Base-by-base conservation (phyloP, 2,797 vertebrate species). In the Mormyrus proboscirostris region DNA sequence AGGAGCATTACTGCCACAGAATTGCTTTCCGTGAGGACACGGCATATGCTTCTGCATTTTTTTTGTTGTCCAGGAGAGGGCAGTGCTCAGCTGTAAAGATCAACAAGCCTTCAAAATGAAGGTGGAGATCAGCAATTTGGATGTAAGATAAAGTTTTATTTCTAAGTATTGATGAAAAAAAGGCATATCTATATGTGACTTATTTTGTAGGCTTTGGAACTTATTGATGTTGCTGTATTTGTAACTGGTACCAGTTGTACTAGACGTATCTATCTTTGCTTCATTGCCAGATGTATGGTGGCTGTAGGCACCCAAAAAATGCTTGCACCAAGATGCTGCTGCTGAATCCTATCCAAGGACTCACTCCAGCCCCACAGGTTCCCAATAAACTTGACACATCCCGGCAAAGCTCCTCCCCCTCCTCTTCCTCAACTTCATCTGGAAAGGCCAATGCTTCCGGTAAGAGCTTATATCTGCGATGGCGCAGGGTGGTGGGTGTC, bases 91-190 rank as follows among this genome's bases (percentile, higher is more conserved):
- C 88, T 89, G 90, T 88, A 91, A 93, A 90, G 86, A 88, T 33
- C 79, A 9, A 2, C 57, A 51, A 22, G 51, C 55, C 6, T 89
- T 87, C 62, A 55, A 88, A 25, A 86, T 93, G 41, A 92, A 91
- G 33, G 65, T 93, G 41, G 92, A 93, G 41, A 87, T 93, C 2
- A 90, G 91, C 88, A 94, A 93, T 87, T 88, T 93, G 69, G 90
- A 92, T 90, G 92, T 92, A 86, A 89, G 83, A 88, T 65, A n/a
- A 44, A 65, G 57, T 65, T 50, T 47, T 25, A 55, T 49, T 49
- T 69, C 41, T 55, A 59, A 44, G 12, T 29, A 19, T 29, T 87
- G 7, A 22, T 47, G 0, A 16, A 82, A 41, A 14, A 79, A 47
- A 44, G 41, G 7, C 2, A 0, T 3, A 47, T 82, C 38, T 82